Evolutionary conservation across 2,797 vertebrate genomes (phyloP).

Genomic region (Tragelaphus eurycerus): DNA sequence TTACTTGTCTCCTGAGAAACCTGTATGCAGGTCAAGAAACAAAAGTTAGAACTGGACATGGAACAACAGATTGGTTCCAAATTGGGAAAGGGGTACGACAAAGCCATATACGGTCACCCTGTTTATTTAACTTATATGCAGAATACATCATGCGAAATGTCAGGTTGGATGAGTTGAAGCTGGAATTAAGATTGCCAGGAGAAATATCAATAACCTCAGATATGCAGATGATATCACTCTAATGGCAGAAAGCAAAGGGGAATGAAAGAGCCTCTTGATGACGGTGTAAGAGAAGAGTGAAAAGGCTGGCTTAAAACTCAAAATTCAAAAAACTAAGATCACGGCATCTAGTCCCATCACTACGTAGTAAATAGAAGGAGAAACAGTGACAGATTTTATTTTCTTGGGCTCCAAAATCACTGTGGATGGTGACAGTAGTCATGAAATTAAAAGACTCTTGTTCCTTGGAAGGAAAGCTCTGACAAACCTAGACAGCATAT

Average conservation of each 20-base stretch:
- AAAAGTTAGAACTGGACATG: not conserved
- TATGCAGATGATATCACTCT: not conserved
- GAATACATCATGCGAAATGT: not conserved
- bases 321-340: not conserved
- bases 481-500: not conserved
- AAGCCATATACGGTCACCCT: not conserved
- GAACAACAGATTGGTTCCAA: not conserved
- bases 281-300: not conserved
- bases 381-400: not conserved
- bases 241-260: not conserved
- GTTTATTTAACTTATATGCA: not conserved
- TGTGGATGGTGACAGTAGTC: not conserved
- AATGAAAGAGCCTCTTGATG: not conserved
- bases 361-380: not conserved
- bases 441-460: not conserved
- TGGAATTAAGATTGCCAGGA: not conserved
- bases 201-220: not conserved
- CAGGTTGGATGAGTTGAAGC: not conserved
- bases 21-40: not conserved
- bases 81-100: not conserved
- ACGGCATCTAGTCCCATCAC: not conserved
- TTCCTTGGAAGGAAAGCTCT: not conserved
- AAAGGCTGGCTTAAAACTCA: not conserved
- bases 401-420: not conserved
- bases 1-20: not conserved